A percentile compares a stretch with the other conserved stretches of the same genome.
phyloP scores from a whole-genome alignment of 2,888 invertebrate species.

The Phyllotreta cruciferae region DNA sequence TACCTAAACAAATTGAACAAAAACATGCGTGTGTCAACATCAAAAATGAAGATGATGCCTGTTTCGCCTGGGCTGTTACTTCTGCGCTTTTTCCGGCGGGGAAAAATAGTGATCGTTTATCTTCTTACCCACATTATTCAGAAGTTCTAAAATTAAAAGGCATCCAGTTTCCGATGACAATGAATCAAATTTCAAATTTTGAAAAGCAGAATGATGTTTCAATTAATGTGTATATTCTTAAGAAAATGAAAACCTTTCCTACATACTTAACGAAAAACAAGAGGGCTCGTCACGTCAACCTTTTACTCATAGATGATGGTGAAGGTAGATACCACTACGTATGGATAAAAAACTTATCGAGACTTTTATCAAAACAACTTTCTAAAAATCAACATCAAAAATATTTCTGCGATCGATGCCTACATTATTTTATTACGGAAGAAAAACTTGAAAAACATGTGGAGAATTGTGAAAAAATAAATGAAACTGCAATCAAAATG shows the following conservation, averaged over 20 bases:
- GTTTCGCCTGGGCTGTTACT: too few relatives aligned
- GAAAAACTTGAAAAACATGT: constrained; percentile 11
- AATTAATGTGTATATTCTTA: constrained; percentile 43
- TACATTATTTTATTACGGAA: constrained; percentile 15
- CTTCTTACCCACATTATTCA: constrained; percentile 42
- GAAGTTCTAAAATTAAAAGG: constrained; percentile 44
- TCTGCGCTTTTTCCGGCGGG: constrained; percentile 40
- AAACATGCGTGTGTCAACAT: constrained; percentile 46
- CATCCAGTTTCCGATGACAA: constrained; percentile 43
- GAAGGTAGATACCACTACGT: constrained; percentile 17
- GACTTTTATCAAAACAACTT: too few relatives aligned
- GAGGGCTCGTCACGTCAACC: constrained; percentile 32
- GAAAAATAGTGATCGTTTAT: constrained; percentile 31
- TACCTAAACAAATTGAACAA: constrained; percentile 38
- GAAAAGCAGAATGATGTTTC: constrained; percentile 44
- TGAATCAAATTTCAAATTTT: constrained; percentile 43
- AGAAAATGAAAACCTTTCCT: constrained; percentile 25
- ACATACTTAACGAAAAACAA: constrained; percentile 30
- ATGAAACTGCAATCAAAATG: constrained; percentile 28
- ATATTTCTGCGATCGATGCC: constrained; percentile 23
- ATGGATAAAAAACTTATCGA: too few relatives aligned
- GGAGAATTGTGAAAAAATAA: constrained; percentile 25
- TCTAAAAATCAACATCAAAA: constrained; percentile 8
- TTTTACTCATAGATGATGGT: constrained; percentile 32
- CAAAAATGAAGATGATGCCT: constrained; percentile 45